A percentile compares a stretch with the other conserved stretches of the same genome.
Conservation (phyloP, 2,113 vertebrate species). For the Ovis aries region DNA sequence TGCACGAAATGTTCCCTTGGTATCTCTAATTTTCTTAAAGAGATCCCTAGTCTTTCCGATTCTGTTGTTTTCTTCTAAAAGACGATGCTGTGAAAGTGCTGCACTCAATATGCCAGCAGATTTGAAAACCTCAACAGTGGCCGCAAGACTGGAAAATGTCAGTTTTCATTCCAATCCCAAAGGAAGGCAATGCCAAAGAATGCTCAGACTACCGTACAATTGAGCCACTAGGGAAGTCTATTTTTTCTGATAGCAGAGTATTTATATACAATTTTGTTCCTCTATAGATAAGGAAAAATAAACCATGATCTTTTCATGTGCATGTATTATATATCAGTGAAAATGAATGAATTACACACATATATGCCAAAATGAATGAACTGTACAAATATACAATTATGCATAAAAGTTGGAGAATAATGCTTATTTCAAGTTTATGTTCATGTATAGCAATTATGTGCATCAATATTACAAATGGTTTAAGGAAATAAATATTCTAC, state of each 20-base stretch:
- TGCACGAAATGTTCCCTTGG: no score
- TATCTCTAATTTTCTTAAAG: no score
- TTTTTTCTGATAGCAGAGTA: background rate
- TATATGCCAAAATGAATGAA: background rate
- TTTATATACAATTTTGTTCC: background rate
- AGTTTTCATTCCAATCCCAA: background rate
- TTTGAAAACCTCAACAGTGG: background rate
- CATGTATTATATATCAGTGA: background rate
- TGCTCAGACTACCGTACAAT: accelerated
- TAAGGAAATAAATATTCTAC: background rate
- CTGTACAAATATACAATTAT: background rate
- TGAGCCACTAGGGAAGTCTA: background rate
- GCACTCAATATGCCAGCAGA: background rate
- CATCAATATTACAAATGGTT: background rate
- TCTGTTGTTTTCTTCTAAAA: background rate
- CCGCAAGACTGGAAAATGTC: background rate
- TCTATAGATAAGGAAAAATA: background rate
- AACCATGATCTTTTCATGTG: background rate
- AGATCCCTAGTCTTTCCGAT: no score
- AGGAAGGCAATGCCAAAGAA: background rate
- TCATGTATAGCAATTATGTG: background rate
- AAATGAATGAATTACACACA: background rate
- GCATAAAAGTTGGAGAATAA: background rate
- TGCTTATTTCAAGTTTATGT: background rate
- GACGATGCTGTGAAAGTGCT: background rate